phyloP scores from a whole-genome alignment of 2,113 vertebrate species.

The Planiliza haematocheilus region DNA sequence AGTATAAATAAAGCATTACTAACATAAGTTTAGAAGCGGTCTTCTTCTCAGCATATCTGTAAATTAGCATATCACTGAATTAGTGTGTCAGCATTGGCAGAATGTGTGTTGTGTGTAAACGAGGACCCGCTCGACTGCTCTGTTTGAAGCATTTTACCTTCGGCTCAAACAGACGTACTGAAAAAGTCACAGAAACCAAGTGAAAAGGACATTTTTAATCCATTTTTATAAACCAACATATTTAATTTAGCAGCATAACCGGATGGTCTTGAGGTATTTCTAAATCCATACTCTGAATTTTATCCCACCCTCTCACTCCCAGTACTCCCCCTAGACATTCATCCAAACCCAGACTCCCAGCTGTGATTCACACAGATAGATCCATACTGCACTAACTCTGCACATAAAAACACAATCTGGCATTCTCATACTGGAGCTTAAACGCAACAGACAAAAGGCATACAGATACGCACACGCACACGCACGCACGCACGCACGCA shows the following conservation, averaged over 20 bases:
- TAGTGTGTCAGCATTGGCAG: too few relatives aligned
- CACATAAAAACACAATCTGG: slow-evolving; percentile 49
- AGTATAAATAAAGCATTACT: too few relatives aligned
- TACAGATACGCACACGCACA: not conserved
- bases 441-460: slow-evolving; percentile 24
- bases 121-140: too few relatives aligned
- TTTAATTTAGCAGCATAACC: slow-evolving; percentile 86
- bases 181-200: slow-evolving; percentile 39
- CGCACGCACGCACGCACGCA: not conserved
- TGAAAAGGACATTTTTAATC: slow-evolving; percentile 83
- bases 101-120: too few relatives aligned
- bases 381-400: slow-evolving; percentile 43
- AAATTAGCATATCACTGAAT: too few relatives aligned
- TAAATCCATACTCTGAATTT: slow-evolving; percentile 79
- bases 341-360: slow-evolving; percentile 33
- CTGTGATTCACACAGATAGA: slow-evolving; percentile 26
- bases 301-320: slow-evolving; percentile 43
- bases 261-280: slow-evolving; percentile 87
- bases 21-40: too few relatives aligned
- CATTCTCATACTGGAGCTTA: slow-evolving; percentile 32
- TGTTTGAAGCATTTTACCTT: too few relatives aligned
- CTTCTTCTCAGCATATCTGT: too few relatives aligned
- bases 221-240: slow-evolving; percentile 82
- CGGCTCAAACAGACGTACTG: too few relatives aligned
- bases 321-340: slow-evolving; percentile 46